Percentiles rank a stretch among this genome's conserved stretches.
Conservation (phyloP, 1,140 invertebrate genomes). For the Solenopsis fugax region DNA sequence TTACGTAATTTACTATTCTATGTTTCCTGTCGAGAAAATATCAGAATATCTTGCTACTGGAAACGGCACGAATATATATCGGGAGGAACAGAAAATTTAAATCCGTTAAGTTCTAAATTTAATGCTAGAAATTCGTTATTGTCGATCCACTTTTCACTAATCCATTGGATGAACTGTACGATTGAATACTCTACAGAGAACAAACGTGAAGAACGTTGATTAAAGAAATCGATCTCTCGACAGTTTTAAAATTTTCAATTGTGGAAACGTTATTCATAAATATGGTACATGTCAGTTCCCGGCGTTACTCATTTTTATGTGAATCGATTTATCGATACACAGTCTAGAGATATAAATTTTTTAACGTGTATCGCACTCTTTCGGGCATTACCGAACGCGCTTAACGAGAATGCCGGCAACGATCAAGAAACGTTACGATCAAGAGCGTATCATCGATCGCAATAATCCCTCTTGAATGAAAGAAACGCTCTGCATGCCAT, state of each 20-base stretch:
- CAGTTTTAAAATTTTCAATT: background rate
- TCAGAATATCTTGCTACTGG: background rate
- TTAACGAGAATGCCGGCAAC: background rate
- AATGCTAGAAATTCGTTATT: background rate
- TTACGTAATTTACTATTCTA: background rate
- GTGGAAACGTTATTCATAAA: background rate
- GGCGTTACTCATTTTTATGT: background rate
- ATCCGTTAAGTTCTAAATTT: background rate
- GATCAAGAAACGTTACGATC: background rate
- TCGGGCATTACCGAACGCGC: background rate
- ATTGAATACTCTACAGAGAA: background rate
- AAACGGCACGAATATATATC: background rate
- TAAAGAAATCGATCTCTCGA: constrained; percentile 6
- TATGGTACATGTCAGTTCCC: background rate
- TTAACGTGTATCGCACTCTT: background rate
- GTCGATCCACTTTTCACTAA: background rate
- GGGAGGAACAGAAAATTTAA: background rate
- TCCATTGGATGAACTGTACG: background rate
- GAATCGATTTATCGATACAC: constrained; percentile 9
- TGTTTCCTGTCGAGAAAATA: background rate
- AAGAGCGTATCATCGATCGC: background rate
- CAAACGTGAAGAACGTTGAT: background rate
- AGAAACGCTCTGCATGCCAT: background rate
- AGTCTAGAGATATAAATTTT: background rate
- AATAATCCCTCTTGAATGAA: background rate